A percentile compares a stretch with the other conserved stretches of the same genome.
These are phyloP conservation scores for Mesodorylaimus sp. DNA, from an alignment of 2,888 invertebrate genomes.

Conservation along the genomic window DNA sequence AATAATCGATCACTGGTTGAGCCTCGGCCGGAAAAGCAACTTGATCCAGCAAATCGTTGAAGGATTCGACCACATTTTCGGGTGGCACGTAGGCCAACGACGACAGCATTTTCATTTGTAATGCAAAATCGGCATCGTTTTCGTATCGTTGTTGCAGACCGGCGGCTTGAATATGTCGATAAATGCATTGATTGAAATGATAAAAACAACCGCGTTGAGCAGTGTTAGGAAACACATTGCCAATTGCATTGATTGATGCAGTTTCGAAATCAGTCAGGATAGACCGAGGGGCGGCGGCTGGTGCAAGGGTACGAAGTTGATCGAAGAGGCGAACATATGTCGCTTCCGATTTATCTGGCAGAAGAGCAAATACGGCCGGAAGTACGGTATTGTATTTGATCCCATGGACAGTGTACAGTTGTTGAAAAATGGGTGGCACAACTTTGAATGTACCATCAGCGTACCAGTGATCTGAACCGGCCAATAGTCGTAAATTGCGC, in stretches of 20 bases:
- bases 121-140: not conserved
- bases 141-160: not conserved
- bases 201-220: not conserved
- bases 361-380: not conserved
- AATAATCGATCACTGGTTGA: not conserved
- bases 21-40: not conserved
- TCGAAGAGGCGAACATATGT: constrained; percentile 1
- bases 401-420: constrained; percentile 4
- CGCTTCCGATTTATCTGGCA: constrained; percentile 1
- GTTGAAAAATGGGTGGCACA: not conserved
- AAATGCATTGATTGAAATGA: not conserved
- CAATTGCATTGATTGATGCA: not conserved
- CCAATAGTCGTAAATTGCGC: not conserved
- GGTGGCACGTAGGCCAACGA: not conserved
- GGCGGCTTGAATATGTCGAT: not conserved
- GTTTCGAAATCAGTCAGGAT: not conserved
- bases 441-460: constrained; percentile 4
- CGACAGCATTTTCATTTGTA: not conserved
- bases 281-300: not conserved
- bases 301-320: not conserved
- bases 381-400: not conserved
- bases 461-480: not conserved
- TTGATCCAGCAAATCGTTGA: not conserved
- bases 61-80: not conserved
- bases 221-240: not conserved